phyloP scores from a whole-genome alignment of 1,140 invertebrate genomes.

The Caenorhabditis tropicalis region DNA sequence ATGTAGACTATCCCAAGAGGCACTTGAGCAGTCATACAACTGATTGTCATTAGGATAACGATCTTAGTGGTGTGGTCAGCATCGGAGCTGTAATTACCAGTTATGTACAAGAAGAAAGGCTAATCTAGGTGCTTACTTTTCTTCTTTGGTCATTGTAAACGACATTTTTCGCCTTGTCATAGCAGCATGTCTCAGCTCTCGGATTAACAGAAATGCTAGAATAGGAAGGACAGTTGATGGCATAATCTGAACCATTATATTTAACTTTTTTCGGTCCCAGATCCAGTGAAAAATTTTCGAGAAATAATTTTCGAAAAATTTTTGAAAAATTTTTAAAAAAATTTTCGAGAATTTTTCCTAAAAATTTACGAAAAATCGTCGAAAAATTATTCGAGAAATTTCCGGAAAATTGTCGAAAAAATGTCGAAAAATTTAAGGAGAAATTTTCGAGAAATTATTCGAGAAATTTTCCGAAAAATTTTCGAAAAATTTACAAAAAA shows the following conservation, averaged over 20 bases:
- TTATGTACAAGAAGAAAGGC: no score
- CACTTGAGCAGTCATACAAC: background rate
- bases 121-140: background rate
- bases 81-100: background rate
- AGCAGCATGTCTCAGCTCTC: background rate
- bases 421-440: no score
- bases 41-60: background rate
- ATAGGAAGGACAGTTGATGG: background rate
- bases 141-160: background rate
- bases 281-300: no score
- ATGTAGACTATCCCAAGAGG: background rate
- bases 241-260: background rate
- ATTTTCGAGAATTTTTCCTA: no score
- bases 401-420: no score
- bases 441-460: no score
- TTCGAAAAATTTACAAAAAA: no score
- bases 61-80: background rate
- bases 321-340: no score
- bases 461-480: no score
- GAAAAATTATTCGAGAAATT: no score
- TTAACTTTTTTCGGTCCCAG: background rate
- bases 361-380: no score
- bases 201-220: background rate
- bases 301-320: no score
- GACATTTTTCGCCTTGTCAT: background rate